A percentile compares a stretch with the other conserved stretches of the same genome.
Evolutionary conservation across 2,888 invertebrate genomes (phyloP).

Genomic region (Lasioglossum marginatum): DNA sequence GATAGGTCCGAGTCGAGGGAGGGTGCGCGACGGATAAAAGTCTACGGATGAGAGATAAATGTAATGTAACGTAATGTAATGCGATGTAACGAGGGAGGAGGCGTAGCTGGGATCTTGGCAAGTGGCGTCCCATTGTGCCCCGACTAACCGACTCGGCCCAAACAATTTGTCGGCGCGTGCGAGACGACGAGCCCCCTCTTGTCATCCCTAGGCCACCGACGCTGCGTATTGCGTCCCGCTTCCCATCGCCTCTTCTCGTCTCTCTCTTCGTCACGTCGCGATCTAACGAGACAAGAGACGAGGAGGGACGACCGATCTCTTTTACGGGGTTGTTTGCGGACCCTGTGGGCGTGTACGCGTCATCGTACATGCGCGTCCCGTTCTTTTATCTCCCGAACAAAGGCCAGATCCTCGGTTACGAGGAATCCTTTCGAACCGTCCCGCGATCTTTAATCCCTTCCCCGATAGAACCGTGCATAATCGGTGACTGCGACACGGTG

Average conservation of each 20-base stretch:
- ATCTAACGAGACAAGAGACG: not conserved
- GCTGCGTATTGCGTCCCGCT: not conserved
- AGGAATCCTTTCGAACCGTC: slow-evolving; percentile 5
- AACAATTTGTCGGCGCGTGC: slow-evolving; percentile 83
- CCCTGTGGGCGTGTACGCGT: slow-evolving; percentile 65
- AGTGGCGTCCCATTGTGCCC: slow-evolving; percentile 83
- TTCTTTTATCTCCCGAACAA: slow-evolving; percentile 42
- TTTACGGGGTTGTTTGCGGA: slow-evolving; percentile 64
- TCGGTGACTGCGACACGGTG: not conserved
- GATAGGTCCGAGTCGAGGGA: slow-evolving; percentile 53
- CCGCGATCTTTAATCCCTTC: slow-evolving; percentile 13
- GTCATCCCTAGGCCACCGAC: slow-evolving; percentile 35
- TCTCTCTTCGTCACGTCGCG: not conserved
- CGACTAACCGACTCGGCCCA: slow-evolving; percentile 83
- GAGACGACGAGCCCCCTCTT: slow-evolving; percentile 60
- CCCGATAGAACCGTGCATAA: not conserved
- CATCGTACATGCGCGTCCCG: slow-evolving; percentile 53
- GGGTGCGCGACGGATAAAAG: slow-evolving; percentile 57
- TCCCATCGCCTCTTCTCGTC: not conserved
- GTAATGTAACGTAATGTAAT: slow-evolving; percentile 84
- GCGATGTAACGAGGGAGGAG: slow-evolving; percentile 83
- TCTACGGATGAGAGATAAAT: slow-evolving; percentile 82
- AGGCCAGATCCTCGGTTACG: not conserved
- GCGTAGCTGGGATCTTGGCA: slow-evolving; percentile 72
- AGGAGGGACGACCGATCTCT: slow-evolving; percentile 39